Evolutionary conservation across 1,140 invertebrate species (phyloP), one percentile per base, ranked within the genome.

Genomic region (Littorina saxatilis): DNA sequence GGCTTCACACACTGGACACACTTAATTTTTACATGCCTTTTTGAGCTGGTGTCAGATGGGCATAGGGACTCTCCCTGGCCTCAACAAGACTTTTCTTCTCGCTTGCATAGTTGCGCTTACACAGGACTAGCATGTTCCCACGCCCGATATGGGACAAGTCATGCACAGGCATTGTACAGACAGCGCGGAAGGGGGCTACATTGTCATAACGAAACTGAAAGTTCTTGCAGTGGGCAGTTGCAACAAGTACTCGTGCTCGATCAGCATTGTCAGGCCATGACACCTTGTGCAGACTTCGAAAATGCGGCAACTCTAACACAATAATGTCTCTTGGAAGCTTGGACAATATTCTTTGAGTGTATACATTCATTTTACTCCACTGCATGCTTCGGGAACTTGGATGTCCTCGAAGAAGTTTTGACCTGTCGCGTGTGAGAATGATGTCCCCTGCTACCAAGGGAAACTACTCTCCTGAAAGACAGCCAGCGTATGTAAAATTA

Each of bases 1-100:
- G n/a, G n/a, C n/a, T n/a, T n/a, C n/a, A n/a, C n/a, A n/a, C n/a
- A n/a, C n/a, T n/a, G n/a, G n/a, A n/a, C n/a, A n/a, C n/a, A n/a
- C n/a, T n/a, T n/a, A n/a, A n/a, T n/a, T n/a, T n/a, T n/a, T n/a
- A n/a, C 63, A 78, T 79, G 86, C 88, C 88, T 85, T 88, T 89
- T 79, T 88, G 80, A 68, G 77, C 83, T 2, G 68, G 37, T 61
- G 86, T 85, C 77, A 89, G 43, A 23, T 83, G 84, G 23, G 85
- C 86, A 82, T 88, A 89, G 29, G 88, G 88, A 80, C 80, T 87
- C 83, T 87, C 82, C 79, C 83, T 86, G 2, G 84, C 70, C 63
- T 87, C 55, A 37, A 86, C 85, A n/a, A 87, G 61, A 39, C 88
- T 82, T 58, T 81, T 87, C n/a, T 82, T 82, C 39, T 80, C 35